Conservation (phyloP, 2,888 invertebrate genomes). For the Cryptocheilus praepositus region DNA sequence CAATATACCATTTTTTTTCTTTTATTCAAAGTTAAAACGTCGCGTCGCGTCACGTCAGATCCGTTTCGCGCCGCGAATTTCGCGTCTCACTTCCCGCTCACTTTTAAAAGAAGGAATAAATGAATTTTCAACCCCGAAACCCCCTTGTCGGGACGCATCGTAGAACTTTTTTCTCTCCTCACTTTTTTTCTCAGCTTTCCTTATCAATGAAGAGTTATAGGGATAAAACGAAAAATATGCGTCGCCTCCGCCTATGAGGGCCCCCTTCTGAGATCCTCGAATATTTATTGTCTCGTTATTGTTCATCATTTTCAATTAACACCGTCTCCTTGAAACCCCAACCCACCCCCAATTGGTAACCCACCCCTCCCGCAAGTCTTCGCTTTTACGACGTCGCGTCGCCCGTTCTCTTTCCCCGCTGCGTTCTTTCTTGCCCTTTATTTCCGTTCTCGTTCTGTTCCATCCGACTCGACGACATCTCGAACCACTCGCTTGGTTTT, state of each 20-base stretch:
- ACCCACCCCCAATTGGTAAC: constrained; percentile 6
- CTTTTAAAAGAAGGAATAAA: constrained; percentile 2
- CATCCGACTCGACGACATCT: neutral
- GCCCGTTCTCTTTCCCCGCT: neutral
- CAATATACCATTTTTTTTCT: constrained; percentile 54
- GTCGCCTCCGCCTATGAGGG: constrained; percentile 15
- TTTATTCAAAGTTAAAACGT: constrained; percentile 38
- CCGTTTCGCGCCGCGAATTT: constrained; percentile 1
- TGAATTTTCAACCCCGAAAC: constrained; percentile 7
- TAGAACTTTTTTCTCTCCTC: too few relatives aligned
- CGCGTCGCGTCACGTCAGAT: constrained; percentile 5
- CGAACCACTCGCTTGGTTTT: neutral
- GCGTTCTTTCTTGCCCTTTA: constrained; percentile 10
- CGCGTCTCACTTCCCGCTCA: constrained; percentile 1
- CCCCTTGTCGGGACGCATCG: constrained; percentile 15
- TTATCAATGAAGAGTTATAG: constrained; percentile 5
- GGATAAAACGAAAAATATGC: constrained; percentile 6
- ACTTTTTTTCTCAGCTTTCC: neutral
- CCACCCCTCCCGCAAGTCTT: too few relatives aligned
- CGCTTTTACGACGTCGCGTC: too few relatives aligned
- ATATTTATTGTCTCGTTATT: constrained; percentile 55
- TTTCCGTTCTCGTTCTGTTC: neutral
- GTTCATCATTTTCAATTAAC: constrained; percentile 54
- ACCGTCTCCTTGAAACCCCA: constrained; percentile 27
- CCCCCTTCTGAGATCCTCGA: constrained; percentile 31